Percentiles rank a stretch among this genome's conserved stretches.
Evolutionary conservation across 2,888 invertebrate genomes (phyloP).

Genomic region (Macaria liturata): DNA sequence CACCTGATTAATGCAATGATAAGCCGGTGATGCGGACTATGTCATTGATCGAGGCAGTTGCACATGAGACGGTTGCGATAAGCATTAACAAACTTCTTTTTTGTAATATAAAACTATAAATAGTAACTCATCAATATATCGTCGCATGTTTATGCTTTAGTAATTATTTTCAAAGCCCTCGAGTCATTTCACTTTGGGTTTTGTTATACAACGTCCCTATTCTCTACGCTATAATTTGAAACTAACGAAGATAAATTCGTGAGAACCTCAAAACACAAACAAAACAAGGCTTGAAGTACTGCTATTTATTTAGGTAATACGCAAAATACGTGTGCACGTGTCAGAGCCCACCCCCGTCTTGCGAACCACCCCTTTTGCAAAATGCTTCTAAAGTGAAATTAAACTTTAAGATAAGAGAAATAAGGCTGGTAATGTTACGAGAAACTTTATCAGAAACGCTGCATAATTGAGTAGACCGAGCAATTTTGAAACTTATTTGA

Average conservation of each 20-base stretch:
- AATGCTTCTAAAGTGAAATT: slow-evolving; percentile 29
- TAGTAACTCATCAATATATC: too few species aligned
- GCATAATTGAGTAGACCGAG: slow-evolving; percentile 27
- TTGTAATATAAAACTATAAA: too few species aligned
- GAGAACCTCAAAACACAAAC: slow-evolving; percentile 66
- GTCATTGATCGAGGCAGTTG: too few species aligned
- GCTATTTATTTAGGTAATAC: slow-evolving; percentile 80
- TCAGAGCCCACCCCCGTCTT: slow-evolving; percentile 52
- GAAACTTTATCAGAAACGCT: slow-evolving; percentile 27
- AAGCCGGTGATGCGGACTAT: not conserved
- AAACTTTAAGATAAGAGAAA: slow-evolving; percentile 36
- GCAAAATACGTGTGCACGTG: slow-evolving; percentile 78
- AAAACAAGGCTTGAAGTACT: slow-evolving; percentile 51
- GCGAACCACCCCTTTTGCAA: slow-evolving; percentile 36
- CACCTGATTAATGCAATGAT: slow-evolving; percentile 9
- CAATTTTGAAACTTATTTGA: slow-evolving; percentile 44
- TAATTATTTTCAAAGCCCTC: slow-evolving; percentile 2
- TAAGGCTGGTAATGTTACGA: slow-evolving; percentile 20
- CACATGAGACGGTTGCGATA: too few species aligned
- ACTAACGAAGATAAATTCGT: slow-evolving; percentile 60
- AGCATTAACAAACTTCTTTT: too few species aligned
- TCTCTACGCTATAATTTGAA: slow-evolving; percentile 27
- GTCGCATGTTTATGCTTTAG: too few species aligned
- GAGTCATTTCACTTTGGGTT: not conserved
- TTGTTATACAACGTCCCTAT: not conserved